A percentile compares a stretch with the other conserved stretches of the same genome.
phyloP scores from a whole-genome alignment of 1,140 invertebrate genomes.

The Idris sp. region DNA sequence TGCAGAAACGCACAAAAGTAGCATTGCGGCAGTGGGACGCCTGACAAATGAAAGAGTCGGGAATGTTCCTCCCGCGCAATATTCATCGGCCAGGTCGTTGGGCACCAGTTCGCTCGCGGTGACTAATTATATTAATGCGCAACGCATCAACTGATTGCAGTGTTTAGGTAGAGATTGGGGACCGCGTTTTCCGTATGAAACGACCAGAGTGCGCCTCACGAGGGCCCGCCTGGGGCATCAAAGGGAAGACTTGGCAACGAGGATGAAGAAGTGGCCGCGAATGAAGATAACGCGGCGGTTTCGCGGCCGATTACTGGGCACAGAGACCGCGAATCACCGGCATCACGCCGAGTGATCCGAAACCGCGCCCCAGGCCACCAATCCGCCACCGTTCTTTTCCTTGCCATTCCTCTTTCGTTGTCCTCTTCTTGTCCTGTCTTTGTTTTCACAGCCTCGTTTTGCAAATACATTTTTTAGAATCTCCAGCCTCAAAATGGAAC shows the following conservation, averaged over 20 bases:
- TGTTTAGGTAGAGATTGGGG: slow-evolving; percentile 76
- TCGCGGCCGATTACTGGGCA: slow-evolving; percentile 77
- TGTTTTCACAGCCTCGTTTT: no score
- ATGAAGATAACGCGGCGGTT: slow-evolving; percentile 71
- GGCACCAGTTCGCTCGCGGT: slow-evolving; percentile 71
- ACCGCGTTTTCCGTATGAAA: slow-evolving; percentile 56
- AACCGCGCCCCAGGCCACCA: slow-evolving; percentile 77
- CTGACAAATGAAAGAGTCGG: slow-evolving; percentile 65
- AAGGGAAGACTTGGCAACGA: slow-evolving; percentile 43
- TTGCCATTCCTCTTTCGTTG: no score
- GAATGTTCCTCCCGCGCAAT: slow-evolving; percentile 61
- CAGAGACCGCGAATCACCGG: slow-evolving; percentile 77
- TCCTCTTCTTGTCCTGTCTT: no score
- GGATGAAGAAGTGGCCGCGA: slow-evolving; percentile 61
- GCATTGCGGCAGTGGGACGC: slow-evolving; percentile 39
- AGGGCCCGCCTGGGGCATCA: slow-evolving; percentile 54
- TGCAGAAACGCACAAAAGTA: slow-evolving; percentile 8
- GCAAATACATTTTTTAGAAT: no score
- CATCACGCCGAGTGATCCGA: slow-evolving; percentile 77
- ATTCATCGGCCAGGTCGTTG: slow-evolving; percentile 41
- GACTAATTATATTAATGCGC: slow-evolving; percentile 79
- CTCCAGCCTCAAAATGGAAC: no score
- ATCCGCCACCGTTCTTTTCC: slow-evolving; percentile 72
- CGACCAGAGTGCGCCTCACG: slow-evolving; percentile 47
- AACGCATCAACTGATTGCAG: slow-evolving; percentile 77